Base-by-base conservation (phyloP, 1,140 invertebrate genomes). In the Ericerus pela region DNA sequence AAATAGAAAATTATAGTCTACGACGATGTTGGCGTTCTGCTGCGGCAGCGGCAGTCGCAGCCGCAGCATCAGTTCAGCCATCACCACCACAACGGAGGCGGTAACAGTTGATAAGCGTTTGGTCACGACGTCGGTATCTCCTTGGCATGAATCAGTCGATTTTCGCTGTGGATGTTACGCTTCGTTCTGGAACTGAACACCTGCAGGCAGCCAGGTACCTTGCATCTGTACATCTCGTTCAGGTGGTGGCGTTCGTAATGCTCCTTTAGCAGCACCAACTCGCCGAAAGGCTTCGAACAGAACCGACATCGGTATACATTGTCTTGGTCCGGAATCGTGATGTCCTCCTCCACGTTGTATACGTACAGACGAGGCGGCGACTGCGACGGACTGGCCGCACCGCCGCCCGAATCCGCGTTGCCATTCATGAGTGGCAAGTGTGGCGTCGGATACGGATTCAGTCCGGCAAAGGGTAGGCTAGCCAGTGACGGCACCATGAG, bases 221-320 rank as follows among this genome's bases (percentile, higher is more conserved):
- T 84, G 72, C 85, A 88, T 65, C 80, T 78, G 69, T 81, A 83
- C 80, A 86, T 80, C 67, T 85, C 82, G 5, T 77, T 68, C 51
- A 81, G 64, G 65, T 90, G 85, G 31, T 74, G 64, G 36, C 72
- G 73, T 62, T 80, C 77, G 68, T 75, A 78, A 72, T 85, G 83
- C 59, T 79, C 73, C 63, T 81, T 81, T 51, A 84, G 68, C 16
- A 73, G 72, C 2, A 71, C 62, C 18, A 75, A 69, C 61, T 80
- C 79, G 37, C 72, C 70, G 63, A 82, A 79, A 51, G 70, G 67
- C 55, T 76, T 75, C 60, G 75, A 70, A 63, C 82, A 84, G 57
- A 81, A 75, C 53, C 77, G 72, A 64, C 81, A 84, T 51, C 75
- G 75, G 56, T 80, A 76, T 38, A 72, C 72, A 26, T 47, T 58